Base-by-base conservation (phyloP, 2,113 vertebrate genomes). In the Chaetodon auriga region DNA sequence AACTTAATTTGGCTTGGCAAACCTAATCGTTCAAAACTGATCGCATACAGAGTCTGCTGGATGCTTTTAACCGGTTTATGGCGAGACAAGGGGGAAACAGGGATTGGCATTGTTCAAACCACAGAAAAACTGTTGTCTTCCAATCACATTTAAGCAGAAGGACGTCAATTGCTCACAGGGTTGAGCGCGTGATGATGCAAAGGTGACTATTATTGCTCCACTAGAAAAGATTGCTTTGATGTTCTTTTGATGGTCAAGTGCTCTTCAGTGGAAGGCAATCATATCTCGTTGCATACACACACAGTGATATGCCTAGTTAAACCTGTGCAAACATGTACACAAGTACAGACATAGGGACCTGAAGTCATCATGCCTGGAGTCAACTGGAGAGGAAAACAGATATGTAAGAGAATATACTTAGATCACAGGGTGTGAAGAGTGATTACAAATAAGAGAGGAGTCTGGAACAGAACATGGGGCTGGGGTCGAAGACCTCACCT, bases 1-100 rank as follows among this genome's bases (percentile, higher is more conserved):
- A 79, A 81, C 79, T 78, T 93, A 94, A 93, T 93, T 87, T 87
- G 86, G 90, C 92, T 92, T 92, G 93, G 92, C 92, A 93, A 88
- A 86, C 89, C 90, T 87, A 93, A 94, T 93, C 85, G 63, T 87
- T 93, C 68, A 86, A 87, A 91, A 90, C 53, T 71, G 83, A 92
- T 93, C 76, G 51, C 90, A 89, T 86, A 73, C 80, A 82, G 77
- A 89, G 73, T 84, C 86, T 78, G 78, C 76, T 78, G 76, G 87
- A 82, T 81, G 87, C 85, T 73, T 85, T 76, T 90, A 89, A 88
- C 80, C 3, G 6, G 73, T 88, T 92, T 89, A 85, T 64, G 76
- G 74, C 60, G 18, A 87, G 75, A 92, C 82, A 89, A 90, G 83
- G 55, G 73, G 15, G 41, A 72, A 89, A 94, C 92, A 92, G 91